Evolutionary conservation across 1,140 invertebrate genomes (phyloP), one percentile per base, ranked within the genome.

Genomic region (Drosophila takahashii): DNA sequence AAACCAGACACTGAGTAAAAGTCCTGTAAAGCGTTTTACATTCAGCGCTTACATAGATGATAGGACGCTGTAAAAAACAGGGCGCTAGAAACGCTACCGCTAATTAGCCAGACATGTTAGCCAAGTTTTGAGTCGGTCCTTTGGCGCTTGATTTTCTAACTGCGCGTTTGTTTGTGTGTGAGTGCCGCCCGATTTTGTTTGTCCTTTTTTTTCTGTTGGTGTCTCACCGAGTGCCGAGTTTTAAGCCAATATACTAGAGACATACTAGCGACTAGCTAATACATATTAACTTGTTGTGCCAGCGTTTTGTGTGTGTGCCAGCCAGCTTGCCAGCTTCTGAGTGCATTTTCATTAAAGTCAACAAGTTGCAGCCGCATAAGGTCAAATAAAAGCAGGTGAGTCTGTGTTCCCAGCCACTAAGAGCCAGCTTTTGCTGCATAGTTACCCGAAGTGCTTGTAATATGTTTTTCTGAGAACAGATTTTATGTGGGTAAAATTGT

Each of bases 331-430:
- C 62, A 4, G 27, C 29, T 32, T 44, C 42, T 76, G 64, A 81
- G 81, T 86, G 77, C 71, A 79, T 69, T 87, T 81, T 89, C 65
- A 87, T 87, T 87, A 87, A 87, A 87, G 83, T 87, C 83, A 87
- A 87, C 83, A 87, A 87, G 83, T 89, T 87, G 83, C 76, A 59
- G 84, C 79, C 42, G 42, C 57, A 67, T 76, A 71, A 77, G 69
- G 60, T 65, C 61, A 62, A 64, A 65, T 34, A 64, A 50, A 57
- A 83, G 48, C 79, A 89, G 83, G 83, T 87, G 56, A 87, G 83
- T 81, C 61, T 61, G 32, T 64, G 67, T 57, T 71, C 22, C 39
- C 39, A 15, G 59, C 59, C 37, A 53, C 48, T 42, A 52, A 62
- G 34, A 60, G 48, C 37, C 41, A 44, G 42, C 26, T 70, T 34